Base-by-base conservation (phyloP, 2,888 invertebrate species). In the Drosophila kambysellisi region DNA sequence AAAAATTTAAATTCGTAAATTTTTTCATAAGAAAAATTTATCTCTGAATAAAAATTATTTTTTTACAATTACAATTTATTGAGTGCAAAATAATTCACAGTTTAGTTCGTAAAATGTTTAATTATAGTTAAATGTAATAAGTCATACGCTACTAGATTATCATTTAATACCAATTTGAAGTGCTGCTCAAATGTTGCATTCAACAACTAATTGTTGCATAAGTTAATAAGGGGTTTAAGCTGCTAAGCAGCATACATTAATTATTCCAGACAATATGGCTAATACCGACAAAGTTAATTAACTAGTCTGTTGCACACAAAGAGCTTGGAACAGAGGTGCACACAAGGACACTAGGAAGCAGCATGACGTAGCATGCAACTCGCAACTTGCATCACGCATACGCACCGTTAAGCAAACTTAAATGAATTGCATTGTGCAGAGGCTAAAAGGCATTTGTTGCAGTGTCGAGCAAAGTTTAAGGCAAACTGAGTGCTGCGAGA, bases 371-470 rank as follows among this genome's bases (percentile, higher is more conserved):
- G 46, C 15, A 29, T 1, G 25, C 46, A 46, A 15, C 15, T 46
- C 4, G 20, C 37, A 37, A 25, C 25, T 25, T 25, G 25, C 78
- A 83, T 71, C 70, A 79, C 67, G 74, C 48, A 83, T 83, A 70
- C 85, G 82, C 74, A 70, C 54, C 60, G 85, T 85, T 79, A 69
- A 62, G 35, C 76, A 73, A 61, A 77, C 62, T 77, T 57, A 75
- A 82, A 81, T 76, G 74, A 79, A 72, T 74, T 72, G 62, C 51
- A 61, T 65, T 63, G 52, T 43, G 51, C 35, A 4, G 35, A 9
- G 29, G 29, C 29, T 37, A 15, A 50, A 57, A 59, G 54, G 51
- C 37, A 66, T 70, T 72, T 75, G 76, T 61, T 52, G 78, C 72
- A 61, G 56, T 71, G 67, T 76, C 76, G 35, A 25, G 15, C 58